Evolutionary conservation across 1,140 invertebrate species (phyloP).

Genomic region (Physella acuta): DNA sequence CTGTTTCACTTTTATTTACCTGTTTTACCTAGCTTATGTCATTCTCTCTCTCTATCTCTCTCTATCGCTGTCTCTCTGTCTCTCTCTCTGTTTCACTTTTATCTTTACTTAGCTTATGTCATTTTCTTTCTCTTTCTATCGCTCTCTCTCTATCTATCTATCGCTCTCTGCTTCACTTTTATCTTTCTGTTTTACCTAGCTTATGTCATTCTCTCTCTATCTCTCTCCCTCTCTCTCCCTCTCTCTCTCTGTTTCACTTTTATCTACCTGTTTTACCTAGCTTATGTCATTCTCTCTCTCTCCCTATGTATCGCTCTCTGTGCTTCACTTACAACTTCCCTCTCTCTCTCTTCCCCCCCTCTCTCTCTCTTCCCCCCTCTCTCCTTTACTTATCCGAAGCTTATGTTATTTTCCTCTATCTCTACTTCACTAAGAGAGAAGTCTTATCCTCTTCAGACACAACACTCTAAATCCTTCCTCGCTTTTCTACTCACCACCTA

Average conservation of each 20-base stretch:
- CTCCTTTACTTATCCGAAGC: neutral
- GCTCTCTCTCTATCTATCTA: conserved; percentile 10
- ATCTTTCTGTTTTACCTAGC: no score
- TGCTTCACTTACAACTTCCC: neutral
- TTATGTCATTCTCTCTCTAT: neutral
- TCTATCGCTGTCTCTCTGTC: neutral
- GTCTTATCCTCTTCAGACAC: neutral
- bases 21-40: neutral
- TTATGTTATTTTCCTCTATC: neutral
- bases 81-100: neutral
- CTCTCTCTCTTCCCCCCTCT: neutral
- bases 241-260: neutral
- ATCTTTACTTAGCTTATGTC: neutral
- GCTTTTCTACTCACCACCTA: no score
- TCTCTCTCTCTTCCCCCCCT: neutral
- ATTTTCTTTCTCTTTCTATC: neutral
- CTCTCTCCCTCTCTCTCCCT: neutral
- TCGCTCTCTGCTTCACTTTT: no score
- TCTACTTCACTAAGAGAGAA: neutral
- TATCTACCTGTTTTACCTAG: neutral
- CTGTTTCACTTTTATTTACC: no score
- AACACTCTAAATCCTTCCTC: no score
- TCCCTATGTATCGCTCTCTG: conserved; percentile 2
- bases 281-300: neutral
- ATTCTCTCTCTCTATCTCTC: neutral